These are phyloP conservation scores for Sylvietta virens DNA, from an alignment of 2,113 vertebrate species.

Conservation along the genomic window DNA sequence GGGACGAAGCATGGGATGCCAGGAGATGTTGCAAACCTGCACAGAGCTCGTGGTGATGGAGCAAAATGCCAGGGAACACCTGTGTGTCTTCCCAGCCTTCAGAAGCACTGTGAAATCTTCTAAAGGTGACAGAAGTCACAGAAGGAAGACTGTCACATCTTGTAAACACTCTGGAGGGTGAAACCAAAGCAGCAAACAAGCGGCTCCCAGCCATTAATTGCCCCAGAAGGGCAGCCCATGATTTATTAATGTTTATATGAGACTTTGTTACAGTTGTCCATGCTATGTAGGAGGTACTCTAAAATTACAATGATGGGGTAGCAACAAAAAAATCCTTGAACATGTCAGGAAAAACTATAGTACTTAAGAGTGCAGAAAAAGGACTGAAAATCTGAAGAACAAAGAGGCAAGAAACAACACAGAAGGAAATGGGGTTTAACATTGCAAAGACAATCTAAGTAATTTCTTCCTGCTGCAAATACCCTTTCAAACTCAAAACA, in stretches of 20 bases:
- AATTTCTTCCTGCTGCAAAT: neutral
- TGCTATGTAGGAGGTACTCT: neutral
- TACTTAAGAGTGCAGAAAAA: neutral
- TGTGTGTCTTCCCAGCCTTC: neutral
- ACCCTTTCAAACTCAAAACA: neutral
- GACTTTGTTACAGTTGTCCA: neutral
- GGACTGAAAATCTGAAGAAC: neutral
- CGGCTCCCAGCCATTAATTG: neutral
- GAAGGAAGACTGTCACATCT: neutral
- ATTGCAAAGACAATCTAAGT: neutral
- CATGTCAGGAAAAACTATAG: neutral
- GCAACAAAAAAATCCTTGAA: neutral
- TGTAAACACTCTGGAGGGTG: neutral
- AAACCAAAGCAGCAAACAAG: neutral
- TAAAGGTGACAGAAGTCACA: neutral
- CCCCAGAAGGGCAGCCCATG: neutral
- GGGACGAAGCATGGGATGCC: neutral
- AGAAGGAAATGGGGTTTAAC: neutral
- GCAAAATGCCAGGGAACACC: neutral
- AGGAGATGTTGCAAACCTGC: neutral
- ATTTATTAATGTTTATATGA: neutral
- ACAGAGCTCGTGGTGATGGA: neutral
- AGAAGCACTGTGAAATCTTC: neutral
- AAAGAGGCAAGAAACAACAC: neutral
- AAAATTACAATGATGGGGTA: neutral